Conservation (phyloP, 2,888 invertebrate genomes). For the Diarsia dahlii region DNA sequence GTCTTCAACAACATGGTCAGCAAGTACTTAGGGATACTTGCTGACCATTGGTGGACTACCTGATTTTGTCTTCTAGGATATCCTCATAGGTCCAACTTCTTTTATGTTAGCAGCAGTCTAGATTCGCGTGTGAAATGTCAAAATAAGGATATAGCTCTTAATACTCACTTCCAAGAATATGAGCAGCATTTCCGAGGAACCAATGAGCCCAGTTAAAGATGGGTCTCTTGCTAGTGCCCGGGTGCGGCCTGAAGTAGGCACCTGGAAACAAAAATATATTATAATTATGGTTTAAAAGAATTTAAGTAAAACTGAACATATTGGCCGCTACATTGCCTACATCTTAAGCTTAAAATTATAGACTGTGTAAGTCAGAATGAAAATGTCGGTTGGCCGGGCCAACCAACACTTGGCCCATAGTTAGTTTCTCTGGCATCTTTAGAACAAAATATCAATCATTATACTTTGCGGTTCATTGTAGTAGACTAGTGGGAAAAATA, state of each 20-base stretch:
- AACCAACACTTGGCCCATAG: too few species aligned
- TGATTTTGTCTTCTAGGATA: too few species aligned
- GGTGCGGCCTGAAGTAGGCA: constrained; percentile 96
- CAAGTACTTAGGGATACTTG: too few species aligned
- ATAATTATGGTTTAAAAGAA: not conserved
- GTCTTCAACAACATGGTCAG: too few species aligned
- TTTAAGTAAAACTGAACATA: not conserved
- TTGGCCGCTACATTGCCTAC: too few species aligned
- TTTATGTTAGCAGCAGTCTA: not conserved
- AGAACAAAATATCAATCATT: too few species aligned
- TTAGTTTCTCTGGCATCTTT: too few species aligned
- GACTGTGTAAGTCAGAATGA: not conserved
- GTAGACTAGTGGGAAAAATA: too few species aligned
- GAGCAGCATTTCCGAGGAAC: constrained; percentile 96
- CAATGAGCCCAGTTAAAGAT: constrained; percentile 98
- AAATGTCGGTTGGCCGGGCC: not conserved
- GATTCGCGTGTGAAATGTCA: not conserved
- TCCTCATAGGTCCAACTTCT: too few species aligned
- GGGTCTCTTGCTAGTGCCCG: constrained; percentile 94
- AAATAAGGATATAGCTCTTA: not conserved
- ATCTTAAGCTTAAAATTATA: not conserved
- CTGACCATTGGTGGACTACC: too few species aligned
- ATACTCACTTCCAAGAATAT: constrained; percentile 95
- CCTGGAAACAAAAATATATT: constrained; percentile 76
- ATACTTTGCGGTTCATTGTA: too few species aligned